Base-by-base conservation (phyloP, 1,140 invertebrate species). In the Archivesica marissinica region DNA sequence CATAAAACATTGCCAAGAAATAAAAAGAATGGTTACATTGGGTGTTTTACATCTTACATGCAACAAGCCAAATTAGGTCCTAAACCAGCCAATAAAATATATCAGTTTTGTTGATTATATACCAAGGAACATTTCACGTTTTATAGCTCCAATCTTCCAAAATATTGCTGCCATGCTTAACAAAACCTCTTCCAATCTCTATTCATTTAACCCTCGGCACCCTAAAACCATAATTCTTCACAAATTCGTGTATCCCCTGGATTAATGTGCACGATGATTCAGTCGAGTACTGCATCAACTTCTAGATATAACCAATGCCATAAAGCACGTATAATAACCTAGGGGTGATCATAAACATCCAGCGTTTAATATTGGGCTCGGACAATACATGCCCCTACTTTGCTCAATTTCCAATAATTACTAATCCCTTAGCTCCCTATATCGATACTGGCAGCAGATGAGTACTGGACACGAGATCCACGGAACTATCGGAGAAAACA, bases 181-280 rank as follows among this genome's bases (percentile, higher is more conserved):
- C 35, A 59, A 77, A 77, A 47, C 20, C 75, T 54, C 23, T 35
- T 79, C 77, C 77, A 79, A 79, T 79, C 77, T 79, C 59, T 64
- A 79, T 79, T 79, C 77, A 79, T 79, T 79, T 79, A 79, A 79
- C 77, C 77, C 30, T 41, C 15, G 44, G 20, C 77, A 79, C 77
- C 77, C 38, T 50, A 66, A 17, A 66, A 35, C 59, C 77, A 79
- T 79, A 79, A 79, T 35, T 79, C 77, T 79, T 66, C 38, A 2
- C 47, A 1, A 64, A 50, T 68, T 44, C 56, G 13, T 25, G 15
- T 15, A 79, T 30, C 38, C 39, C n/a, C 28, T 35, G 54, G 35
- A 79, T 76, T 76, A 66, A 50, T 79, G 17, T 23, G 15, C 38
- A 25, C 17, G 56, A 66, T 79, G 77, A 79, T 50, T 79, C 77